Evolutionary conservation across 2,113 vertebrate genomes (phyloP).

Genomic region (Laterallus jamaicensis): DNA sequence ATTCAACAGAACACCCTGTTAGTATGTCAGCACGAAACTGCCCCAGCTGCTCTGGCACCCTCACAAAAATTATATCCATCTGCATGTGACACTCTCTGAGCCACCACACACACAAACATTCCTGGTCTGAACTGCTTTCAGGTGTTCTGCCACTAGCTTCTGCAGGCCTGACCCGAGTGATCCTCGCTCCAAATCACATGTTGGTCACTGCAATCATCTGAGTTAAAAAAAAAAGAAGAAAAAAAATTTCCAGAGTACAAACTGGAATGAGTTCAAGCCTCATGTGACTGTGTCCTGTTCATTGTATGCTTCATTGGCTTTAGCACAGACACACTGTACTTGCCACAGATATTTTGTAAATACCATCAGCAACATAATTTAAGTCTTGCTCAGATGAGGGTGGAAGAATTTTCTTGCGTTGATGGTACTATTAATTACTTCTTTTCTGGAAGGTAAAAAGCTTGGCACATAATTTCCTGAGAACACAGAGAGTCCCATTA

Average conservation of each 20-base stretch:
- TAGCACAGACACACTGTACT: constrained; percentile 69
- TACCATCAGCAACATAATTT: constrained; percentile 55
- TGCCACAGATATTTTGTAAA: constrained; percentile 73
- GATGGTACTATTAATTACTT: constrained; percentile 1
- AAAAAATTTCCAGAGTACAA: constrained; percentile 25
- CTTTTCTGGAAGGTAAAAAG: constrained; percentile 5
- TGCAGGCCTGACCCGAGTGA: constrained; percentile 46
- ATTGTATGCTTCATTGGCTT: constrained; percentile 67
- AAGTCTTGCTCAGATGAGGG: background rate
- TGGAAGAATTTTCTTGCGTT: constrained; percentile 32
- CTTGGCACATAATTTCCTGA: background rate
- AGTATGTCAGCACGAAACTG: background rate
- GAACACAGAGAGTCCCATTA: background rate
- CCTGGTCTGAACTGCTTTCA: constrained; percentile 45
- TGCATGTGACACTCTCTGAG: background rate
- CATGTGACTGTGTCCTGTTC: constrained; percentile 72
- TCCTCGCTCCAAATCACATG: constrained; percentile 36
- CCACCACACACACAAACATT: background rate
- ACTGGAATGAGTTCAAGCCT: constrained; percentile 54
- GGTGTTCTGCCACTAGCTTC: constrained; percentile 28
- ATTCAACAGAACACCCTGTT: constrained; percentile 30
- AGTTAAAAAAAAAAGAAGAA: constrained; percentile 2
- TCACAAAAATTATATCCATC: background rate
- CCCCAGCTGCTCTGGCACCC: background rate
- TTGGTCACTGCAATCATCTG: constrained; percentile 56